Conservation (phyloP, 2,797 vertebrate species). For the Cynodonichthys magdalenae region DNA sequence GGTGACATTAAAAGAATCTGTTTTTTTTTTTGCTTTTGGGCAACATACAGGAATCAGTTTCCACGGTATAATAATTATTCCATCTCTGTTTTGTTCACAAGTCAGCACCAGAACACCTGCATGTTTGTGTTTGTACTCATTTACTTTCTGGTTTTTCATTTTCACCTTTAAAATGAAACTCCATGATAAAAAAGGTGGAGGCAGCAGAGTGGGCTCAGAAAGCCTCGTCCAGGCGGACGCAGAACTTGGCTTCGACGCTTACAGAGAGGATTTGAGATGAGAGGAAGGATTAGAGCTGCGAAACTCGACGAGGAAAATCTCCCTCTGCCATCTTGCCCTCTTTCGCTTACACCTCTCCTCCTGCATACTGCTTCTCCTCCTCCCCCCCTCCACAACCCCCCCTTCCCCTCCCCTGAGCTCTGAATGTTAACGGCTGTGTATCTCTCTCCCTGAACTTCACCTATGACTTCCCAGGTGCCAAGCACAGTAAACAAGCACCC, state of each 20-base stretch:
- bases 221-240: constrained; percentile 29
- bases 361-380: constrained; percentile 57
- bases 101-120: constrained; percentile 37
- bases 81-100: constrained; percentile 58
- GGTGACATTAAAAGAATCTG: constrained; percentile 11
- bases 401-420: constrained; percentile 56
- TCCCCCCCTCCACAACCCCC: not conserved
- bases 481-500: constrained; percentile 99
- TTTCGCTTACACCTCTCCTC: constrained; percentile 56
- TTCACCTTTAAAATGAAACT: constrained; percentile 43
- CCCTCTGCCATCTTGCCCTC: constrained; percentile 58
- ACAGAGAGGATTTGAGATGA: constrained; percentile 23
- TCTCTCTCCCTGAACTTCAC: constrained; percentile 81
- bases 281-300: constrained; percentile 24
- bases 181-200: constrained; percentile 9
- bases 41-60: constrained; percentile 19
- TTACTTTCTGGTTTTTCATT: constrained; percentile 52
- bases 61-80: constrained; percentile 2
- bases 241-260: constrained; percentile 4
- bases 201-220: constrained; percentile 32
- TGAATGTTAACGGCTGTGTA: constrained; percentile 79
- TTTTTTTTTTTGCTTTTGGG: constrained; percentile 16
- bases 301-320: constrained; percentile 50
- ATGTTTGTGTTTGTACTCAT: constrained; percentile 48
- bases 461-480: constrained; percentile 92